Evolutionary conservation across 1,140 invertebrate genomes (phyloP).

Genomic region (Teleopsis dalmanni): DNA sequence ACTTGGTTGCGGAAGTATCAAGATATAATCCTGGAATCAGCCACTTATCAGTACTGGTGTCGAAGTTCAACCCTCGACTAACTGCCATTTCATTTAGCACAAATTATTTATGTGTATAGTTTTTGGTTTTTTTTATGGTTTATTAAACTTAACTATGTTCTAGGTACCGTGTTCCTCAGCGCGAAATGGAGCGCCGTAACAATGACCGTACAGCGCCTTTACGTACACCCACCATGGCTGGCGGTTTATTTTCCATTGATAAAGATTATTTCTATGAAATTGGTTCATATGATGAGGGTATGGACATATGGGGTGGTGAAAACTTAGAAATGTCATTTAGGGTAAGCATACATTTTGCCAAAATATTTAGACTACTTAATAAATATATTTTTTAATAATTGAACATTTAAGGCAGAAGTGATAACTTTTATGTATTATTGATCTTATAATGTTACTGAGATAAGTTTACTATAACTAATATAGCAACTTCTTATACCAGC

Average conservation of each 20-base stretch:
- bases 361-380: too few species aligned
- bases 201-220: slow-evolving; percentile 85
- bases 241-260: slow-evolving; percentile 94
- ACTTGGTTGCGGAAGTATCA: too few species aligned
- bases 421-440: neutral
- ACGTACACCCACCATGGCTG: slow-evolving; percentile 97
- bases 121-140: neutral
- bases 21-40: too few species aligned
- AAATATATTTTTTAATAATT: too few species aligned
- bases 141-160: slow-evolving; percentile 9
- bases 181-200: slow-evolving; percentile 84
- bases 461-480: slow-evolving; percentile 8
- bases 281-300: slow-evolving; percentile 95
- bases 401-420: too few species aligned
- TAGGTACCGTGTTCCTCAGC: slow-evolving; percentile 91
- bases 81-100: too few species aligned
- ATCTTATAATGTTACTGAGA: neutral
- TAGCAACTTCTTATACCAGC: slow-evolving; percentile 12
- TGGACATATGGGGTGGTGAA: slow-evolving; percentile 99
- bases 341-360: too few species aligned
- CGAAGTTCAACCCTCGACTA: too few species aligned
- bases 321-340: slow-evolving; percentile 99
- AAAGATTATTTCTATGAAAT: slow-evolving; percentile 95
- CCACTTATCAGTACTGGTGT: neutral
- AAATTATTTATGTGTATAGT: neutral